Percentiles rank a stretch among this genome's conserved stretches.
phyloP scores from a whole-genome alignment of 2,797 vertebrate species.

The Sandelia bainsii region DNA sequence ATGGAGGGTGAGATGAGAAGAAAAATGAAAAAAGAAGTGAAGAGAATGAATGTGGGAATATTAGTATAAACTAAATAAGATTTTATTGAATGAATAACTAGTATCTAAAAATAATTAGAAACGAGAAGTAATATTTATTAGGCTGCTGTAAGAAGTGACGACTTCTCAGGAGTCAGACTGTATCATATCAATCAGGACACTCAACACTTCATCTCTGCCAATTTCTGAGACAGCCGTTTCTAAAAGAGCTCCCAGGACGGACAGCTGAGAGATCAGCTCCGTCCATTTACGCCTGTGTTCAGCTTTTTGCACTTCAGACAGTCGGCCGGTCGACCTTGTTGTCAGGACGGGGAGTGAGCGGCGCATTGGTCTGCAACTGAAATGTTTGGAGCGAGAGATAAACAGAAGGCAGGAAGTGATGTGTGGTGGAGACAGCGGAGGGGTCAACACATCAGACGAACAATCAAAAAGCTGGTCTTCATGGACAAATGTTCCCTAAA shows the following conservation, averaged over 20 bases:
- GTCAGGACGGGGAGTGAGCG: constrained; percentile 15
- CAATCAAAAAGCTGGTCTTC: no score
- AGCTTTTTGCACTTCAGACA: neutral
- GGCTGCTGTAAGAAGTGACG: neutral
- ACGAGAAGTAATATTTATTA: neutral
- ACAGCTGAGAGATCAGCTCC: constrained; percentile 36
- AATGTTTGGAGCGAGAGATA: neutral
- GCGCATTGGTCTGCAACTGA: neutral
- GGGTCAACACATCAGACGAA: no score
- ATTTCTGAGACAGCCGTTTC: constrained; percentile 23
- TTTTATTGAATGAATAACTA: neutral
- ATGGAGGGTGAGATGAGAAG: neutral
- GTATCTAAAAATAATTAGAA: no score
- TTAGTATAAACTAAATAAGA: neutral
- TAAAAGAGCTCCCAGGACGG: neutral
- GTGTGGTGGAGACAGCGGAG: no score
- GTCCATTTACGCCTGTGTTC: constrained; percentile 30
- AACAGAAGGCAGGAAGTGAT: neutral
- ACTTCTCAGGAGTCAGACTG: neutral
- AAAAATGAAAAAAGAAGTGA: no score
- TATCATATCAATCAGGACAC: constrained; percentile 26
- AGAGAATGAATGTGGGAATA: neutral
- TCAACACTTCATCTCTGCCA: constrained; percentile 23
- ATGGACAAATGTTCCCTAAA: no score
- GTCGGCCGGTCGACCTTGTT: neutral